Evolutionary conservation across 2,888 invertebrate species (phyloP).

Genomic region (Leistus spinibarbis): DNA sequence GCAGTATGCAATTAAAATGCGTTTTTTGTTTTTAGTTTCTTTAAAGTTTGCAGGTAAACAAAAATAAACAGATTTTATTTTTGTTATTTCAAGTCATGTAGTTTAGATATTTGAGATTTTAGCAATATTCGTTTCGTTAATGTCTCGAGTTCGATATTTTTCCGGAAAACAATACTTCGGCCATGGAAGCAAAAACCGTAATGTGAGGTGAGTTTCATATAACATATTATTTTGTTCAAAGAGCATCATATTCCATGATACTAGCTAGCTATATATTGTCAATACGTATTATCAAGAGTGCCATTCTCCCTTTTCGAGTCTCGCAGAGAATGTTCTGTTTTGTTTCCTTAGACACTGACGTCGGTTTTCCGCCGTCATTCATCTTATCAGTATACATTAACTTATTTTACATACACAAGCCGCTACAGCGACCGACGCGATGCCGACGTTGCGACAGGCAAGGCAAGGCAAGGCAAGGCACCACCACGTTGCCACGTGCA

Average conservation of each 20-base stretch:
- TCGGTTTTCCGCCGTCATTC: neutral
- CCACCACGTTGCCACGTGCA: neutral
- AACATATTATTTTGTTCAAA: neutral
- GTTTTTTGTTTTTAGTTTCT: neutral
- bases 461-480: neutral
- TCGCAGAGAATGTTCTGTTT: neutral
- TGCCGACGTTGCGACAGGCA: neutral
- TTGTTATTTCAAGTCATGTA: too few relatives aligned
- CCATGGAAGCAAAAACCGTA: neutral
- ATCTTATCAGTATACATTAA: neutral
- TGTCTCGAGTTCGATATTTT: too few relatives aligned
- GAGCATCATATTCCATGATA: neutral
- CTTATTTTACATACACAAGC: neutral
- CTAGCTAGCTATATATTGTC: neutral
- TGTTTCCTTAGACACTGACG: neutral
- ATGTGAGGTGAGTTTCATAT: neutral
- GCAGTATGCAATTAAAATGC: too few relatives aligned
- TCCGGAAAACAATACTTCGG: neutral
- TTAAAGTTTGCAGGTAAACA: too few relatives aligned
- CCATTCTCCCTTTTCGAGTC: neutral
- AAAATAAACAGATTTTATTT: too few relatives aligned
- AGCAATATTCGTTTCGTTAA: too few relatives aligned
- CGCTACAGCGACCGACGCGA: neutral
- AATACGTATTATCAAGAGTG: neutral
- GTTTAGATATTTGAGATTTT: too few relatives aligned